Evolutionary conservation across 2,113 vertebrate genomes (phyloP).

Genomic region (Percina caprodes): DNA sequence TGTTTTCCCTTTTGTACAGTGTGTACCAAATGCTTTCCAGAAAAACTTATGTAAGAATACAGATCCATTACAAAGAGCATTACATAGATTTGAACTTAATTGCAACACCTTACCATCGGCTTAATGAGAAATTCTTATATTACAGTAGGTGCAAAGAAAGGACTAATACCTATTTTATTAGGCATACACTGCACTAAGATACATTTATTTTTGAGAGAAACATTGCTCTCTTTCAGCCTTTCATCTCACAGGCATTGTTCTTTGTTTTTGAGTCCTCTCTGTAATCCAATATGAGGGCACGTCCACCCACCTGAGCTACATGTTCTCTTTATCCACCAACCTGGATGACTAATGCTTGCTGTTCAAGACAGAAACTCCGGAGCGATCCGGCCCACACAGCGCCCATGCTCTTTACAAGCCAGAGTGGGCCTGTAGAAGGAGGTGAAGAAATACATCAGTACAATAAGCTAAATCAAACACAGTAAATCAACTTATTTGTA

Average conservation of each 20-base stretch:
- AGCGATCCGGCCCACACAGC: constrained; percentile 70
- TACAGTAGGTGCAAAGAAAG: constrained; percentile 1
- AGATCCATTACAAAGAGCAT: background rate
- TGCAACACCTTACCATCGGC: background rate
- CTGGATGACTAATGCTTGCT: constrained; percentile 75
- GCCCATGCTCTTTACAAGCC: constrained; percentile 56
- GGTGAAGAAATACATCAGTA: constrained; percentile 47
- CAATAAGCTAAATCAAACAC: constrained; percentile 52
- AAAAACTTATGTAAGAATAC: background rate
- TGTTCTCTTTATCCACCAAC: constrained; percentile 78
- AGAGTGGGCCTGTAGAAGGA: constrained; percentile 59
- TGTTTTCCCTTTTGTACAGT: background rate
- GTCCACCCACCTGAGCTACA: constrained; percentile 78
- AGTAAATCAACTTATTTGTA: constrained; percentile 55
- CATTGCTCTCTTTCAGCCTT: constrained; percentile 37
- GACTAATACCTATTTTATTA: constrained; percentile 20
- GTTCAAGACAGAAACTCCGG: constrained; percentile 62
- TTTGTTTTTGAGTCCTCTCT: constrained; percentile 66
- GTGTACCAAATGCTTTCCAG: background rate
- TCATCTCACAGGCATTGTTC: constrained; percentile 67
- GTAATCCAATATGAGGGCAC: constrained; percentile 70
- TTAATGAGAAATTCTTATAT: constrained; percentile 28
- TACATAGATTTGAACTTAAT: background rate
- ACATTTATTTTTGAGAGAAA: constrained; percentile 48
- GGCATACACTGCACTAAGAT: constrained; percentile 34